Conservation (phyloP, 2,797 vertebrate genomes). For the Acipenser oxyrinchus region DNA sequence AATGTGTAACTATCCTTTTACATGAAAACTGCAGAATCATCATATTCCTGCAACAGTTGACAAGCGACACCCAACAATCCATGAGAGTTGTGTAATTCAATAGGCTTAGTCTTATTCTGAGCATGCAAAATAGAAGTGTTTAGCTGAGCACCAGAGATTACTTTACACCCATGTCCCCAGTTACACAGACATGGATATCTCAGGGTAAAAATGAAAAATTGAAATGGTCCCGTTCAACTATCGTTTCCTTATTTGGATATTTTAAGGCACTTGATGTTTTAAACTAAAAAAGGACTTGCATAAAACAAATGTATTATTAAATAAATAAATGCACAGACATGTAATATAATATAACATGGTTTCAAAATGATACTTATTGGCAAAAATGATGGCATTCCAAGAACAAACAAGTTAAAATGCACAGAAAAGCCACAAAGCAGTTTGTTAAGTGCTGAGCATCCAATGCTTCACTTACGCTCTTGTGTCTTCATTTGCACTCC, state of each 20-base stretch:
- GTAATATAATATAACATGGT: no score
- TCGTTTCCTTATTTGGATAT: slow-evolving; percentile 61
- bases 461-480: no score
- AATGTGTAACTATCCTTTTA: slow-evolving; percentile 54
- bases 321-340: background rate
- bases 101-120: slow-evolving; percentile 56
- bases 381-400: no score
- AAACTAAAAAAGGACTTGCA: slow-evolving; percentile 30
- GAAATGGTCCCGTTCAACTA: slow-evolving; percentile 33
- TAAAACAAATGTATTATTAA: slow-evolving; percentile 23
- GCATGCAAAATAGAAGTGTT: slow-evolving; percentile 44
- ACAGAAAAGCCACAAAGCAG: no score
- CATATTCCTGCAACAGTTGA: slow-evolving; percentile 42
- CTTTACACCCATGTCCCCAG: slow-evolving; percentile 33
- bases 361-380: no score
- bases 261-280: slow-evolving; percentile 16
- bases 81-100: slow-evolving; percentile 61
- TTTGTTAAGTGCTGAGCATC: no score
- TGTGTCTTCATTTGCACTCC: no score
- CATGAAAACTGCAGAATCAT: slow-evolving; percentile 55
- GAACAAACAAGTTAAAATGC: no score
- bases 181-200: slow-evolving; percentile 30
- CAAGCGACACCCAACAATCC: slow-evolving; percentile 60
- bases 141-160: slow-evolving; percentile 46
- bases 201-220: slow-evolving; percentile 41